Conservation (phyloP, 2,797 vertebrate genomes). For the Melanotaenia pygmaea region DNA sequence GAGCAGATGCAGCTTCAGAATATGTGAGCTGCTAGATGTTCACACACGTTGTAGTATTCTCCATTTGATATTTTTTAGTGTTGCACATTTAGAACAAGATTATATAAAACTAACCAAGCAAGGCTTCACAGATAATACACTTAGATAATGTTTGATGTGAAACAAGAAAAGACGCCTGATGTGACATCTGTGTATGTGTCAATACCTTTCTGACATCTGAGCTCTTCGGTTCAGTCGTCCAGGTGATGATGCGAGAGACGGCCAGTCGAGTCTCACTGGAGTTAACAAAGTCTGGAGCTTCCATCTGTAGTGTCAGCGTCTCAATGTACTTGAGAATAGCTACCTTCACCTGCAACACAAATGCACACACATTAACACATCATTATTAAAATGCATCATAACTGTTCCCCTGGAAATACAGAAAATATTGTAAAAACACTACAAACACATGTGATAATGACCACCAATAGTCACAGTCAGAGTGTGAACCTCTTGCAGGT, state of each 20-base stretch:
- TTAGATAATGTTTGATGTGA: no score
- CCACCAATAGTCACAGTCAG: constrained; percentile 30
- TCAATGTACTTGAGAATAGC: constrained; percentile 97
- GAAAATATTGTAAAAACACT: constrained; percentile 31
- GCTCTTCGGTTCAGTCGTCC: constrained; percentile 97
- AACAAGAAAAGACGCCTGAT: background rate
- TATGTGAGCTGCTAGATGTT: no score
- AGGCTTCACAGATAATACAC: no score
- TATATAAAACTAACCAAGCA: no score
- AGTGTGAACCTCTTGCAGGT: constrained; percentile 47
- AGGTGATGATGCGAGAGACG: constrained; percentile 96
- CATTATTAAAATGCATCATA: background rate
- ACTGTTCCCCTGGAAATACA: constrained; percentile 46
- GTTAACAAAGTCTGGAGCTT: constrained; percentile 95
- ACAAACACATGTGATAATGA: constrained; percentile 30
- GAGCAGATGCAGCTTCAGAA: no score
- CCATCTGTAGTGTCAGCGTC: constrained; percentile 95
- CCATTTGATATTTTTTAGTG: no score
- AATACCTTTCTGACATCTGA: constrained; percentile 96
- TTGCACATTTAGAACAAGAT: no score
- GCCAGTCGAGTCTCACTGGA: constrained; percentile 96
- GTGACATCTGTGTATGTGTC: background rate
- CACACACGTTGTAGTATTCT: no score
- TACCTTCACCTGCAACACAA: constrained; percentile 90
- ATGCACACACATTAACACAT: constrained; percentile 21